phyloP scores from a whole-genome alignment of 2,888 invertebrate genomes.

The Chalcosyrphus nemorum region DNA sequence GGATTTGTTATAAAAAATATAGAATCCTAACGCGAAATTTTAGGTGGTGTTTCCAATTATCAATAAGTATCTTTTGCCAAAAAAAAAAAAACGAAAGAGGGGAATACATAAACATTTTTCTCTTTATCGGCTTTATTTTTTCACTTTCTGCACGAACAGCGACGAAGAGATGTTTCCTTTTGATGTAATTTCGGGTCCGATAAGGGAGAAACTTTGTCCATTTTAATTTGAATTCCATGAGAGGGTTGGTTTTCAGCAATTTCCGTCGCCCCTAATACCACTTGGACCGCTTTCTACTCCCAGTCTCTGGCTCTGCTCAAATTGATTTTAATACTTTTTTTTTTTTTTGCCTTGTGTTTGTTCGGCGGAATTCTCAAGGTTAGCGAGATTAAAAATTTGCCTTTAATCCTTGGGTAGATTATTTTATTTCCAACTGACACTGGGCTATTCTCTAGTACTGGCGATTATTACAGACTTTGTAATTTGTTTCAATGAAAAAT shows the following conservation, averaged over 20 bases:
- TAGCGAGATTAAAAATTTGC: slow-evolving; percentile 33
- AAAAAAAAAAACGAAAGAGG: background rate
- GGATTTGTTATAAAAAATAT: background rate
- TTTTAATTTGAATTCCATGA: slow-evolving; percentile 49
- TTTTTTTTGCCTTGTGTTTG: background rate
- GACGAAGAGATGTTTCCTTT: slow-evolving; percentile 4
- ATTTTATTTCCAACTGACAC: slow-evolving; percentile 30
- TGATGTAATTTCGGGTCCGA: slow-evolving; percentile 39
- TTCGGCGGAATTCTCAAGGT: slow-evolving; percentile 18
- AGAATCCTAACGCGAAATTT: background rate
- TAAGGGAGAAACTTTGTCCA: slow-evolving; percentile 31
- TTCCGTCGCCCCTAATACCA: slow-evolving; percentile 22
- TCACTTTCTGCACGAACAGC: slow-evolving; percentile 18
- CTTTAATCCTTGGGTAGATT: slow-evolving; percentile 40
- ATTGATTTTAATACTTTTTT: slow-evolving; percentile 53
- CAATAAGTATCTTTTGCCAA: background rate
- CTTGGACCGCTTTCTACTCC: slow-evolving; percentile 29
- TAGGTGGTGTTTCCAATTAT: background rate
- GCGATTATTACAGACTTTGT: slow-evolving; percentile 31
- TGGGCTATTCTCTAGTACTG: slow-evolving; percentile 2
- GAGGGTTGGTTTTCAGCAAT: slow-evolving; percentile 37
- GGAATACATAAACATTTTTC: background rate
- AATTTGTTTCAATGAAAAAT: background rate
- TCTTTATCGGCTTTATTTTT: background rate
- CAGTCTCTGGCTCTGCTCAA: too few relatives aligned